These are phyloP conservation scores for Anisognathus igniventris DNA, from an alignment of 2,797 vertebrate genomes.

Conservation along the genomic window DNA sequence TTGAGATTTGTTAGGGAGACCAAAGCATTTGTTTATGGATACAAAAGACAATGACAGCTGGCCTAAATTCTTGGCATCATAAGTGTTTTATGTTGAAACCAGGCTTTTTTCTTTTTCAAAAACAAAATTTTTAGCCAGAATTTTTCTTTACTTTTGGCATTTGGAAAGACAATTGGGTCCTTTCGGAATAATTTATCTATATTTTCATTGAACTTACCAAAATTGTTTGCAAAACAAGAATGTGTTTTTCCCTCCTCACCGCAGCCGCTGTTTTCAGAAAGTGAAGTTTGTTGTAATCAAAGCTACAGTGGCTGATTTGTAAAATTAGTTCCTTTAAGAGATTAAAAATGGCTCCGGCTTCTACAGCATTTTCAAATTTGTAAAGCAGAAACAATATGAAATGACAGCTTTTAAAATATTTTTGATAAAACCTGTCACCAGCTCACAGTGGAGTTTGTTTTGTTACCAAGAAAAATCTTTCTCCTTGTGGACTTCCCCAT, in stretches of 20 bases:
- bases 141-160: background rate
- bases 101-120: background rate
- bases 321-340: background rate
- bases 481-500: background rate
- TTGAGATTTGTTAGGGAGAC: slow-evolving; percentile 18
- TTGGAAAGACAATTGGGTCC: background rate
- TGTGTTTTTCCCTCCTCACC: background rate
- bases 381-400: slow-evolving; percentile 1
- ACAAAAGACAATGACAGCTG: slow-evolving; percentile 53
- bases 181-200: background rate
- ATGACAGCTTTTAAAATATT: slow-evolving; percentile 33
- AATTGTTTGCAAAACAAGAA: background rate
- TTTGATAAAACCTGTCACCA: slow-evolving; percentile 41
- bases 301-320: background rate
- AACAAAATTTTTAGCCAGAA: background rate
- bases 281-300: background rate
- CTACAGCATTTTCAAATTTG: background rate
- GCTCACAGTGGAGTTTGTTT: slow-evolving; percentile 4
- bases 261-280: background rate
- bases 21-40: slow-evolving; percentile 49
- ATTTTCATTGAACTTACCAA: background rate
- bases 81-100: slow-evolving; percentile 21
- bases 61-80: slow-evolving; percentile 20
- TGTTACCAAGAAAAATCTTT: background rate
- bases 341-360: background rate